phyloP scores from a whole-genome alignment of 1,140 invertebrate species.

The Neuroterus valhalla region DNA sequence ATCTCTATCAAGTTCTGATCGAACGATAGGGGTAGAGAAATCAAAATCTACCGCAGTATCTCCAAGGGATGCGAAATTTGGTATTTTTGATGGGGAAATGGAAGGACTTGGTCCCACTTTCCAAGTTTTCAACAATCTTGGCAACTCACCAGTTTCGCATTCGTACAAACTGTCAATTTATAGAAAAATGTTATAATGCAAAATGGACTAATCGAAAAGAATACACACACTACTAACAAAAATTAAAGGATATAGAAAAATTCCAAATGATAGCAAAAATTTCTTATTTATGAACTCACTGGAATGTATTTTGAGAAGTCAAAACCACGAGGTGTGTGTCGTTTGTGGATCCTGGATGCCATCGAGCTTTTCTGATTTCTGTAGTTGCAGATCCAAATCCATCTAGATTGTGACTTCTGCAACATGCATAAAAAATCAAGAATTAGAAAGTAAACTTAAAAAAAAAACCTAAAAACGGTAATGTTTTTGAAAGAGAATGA shows the following conservation, averaged over 20 bases:
- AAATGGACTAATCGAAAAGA: constrained; percentile 21
- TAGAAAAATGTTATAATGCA: constrained; percentile 35
- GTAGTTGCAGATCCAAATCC: constrained; percentile 76
- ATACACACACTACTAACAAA: no score
- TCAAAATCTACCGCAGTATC: constrained; percentile 91
- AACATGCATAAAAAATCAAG: constrained; percentile 52
- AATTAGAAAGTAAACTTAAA: background rate
- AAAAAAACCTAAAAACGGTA: background rate
- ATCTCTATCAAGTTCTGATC: constrained; percentile 41
- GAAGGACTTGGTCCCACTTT: constrained; percentile 77
- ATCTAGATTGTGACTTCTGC: constrained; percentile 78
- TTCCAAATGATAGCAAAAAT: constrained; percentile 28
- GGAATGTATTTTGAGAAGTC: constrained; percentile 88
- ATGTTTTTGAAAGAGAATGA: no score
- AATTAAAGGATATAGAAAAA: background rate
- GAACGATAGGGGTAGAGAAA: constrained; percentile 78
- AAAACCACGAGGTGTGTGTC: constrained; percentile 86
- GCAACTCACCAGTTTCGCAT: constrained; percentile 67
- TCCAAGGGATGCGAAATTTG: constrained; percentile 81
- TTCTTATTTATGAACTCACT: constrained; percentile 73
- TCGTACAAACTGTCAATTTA: constrained; percentile 71
- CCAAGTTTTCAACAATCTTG: constrained; percentile 75
- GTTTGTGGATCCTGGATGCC: constrained; percentile 88
- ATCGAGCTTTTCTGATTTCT: constrained; percentile 81
- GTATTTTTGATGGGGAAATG: constrained; percentile 73